Evolutionary conservation across 2,888 invertebrate genomes (phyloP), one percentile per base, ranked within the genome.

Genomic region (Xanthostigma xanthostigma): DNA sequence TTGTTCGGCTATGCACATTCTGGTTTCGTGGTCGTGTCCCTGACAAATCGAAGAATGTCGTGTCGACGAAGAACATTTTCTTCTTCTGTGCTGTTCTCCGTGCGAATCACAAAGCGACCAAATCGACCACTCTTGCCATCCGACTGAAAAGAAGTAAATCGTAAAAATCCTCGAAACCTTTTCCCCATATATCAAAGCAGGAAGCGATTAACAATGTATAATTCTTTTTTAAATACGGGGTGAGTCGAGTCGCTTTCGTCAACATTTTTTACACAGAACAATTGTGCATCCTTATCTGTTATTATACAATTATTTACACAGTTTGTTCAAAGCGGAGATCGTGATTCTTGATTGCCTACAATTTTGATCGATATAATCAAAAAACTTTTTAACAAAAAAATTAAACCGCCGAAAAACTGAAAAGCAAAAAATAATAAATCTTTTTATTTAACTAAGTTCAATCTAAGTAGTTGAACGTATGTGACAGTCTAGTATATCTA

Each of bases 71-170:
- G 72, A 61, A 57, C 89, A 90, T 49, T 72, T 74, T 33, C 89
- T 72, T 49, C 78, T 77, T 0, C 89, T 69, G 49, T 80, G 74
- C 41, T 86, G 81, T 58, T 81, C 79, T 13, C 78, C 78, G 49
- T 75, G 72, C 12, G 68, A 69, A 52, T 80, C 78, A 58, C 83
- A 84, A 10, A 69, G 59, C 0, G 79, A 78, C 77, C 89, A 90
- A 6, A 70, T 68, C 0, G 81, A 75, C 89, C 89, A 90, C 13
- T 70, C 67, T 44, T 80, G 79, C 88, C 89, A 89, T 9, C 79
- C 81, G 2, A 76, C 69, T 62, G 81, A 73, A 37, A 82, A 84
- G 65, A 59, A 53, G 55, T 66, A 60, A 58, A 36, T 68, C 70
- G 68, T 53, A 6, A 49, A 39, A 41, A 40, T 38, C 41, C 9